These are phyloP conservation scores for Eupleurogrammus muticus DNA, from an alignment of 2,797 vertebrate genomes.

Conservation along the genomic window DNA sequence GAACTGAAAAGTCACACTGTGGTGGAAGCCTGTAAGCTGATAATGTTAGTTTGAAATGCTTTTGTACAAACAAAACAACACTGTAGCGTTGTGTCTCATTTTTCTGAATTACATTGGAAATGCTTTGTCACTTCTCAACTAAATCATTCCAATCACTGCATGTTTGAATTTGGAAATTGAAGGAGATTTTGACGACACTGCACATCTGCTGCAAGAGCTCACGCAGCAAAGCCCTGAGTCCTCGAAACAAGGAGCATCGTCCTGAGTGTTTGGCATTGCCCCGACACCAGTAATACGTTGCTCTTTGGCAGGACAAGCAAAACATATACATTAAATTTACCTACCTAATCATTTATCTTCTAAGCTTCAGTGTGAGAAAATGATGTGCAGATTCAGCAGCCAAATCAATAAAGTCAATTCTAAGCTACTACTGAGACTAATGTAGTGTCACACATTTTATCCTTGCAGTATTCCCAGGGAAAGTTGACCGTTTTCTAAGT, in stretches of 20 bases:
- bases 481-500: background rate
- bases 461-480: background rate
- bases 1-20: background rate
- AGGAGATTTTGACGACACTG: background rate
- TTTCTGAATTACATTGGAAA: too few relatives aligned
- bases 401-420: slow-evolving; percentile 36
- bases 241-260: slow-evolving; percentile 3
- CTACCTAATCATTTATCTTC: slow-evolving; percentile 25
- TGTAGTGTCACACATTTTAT: background rate
- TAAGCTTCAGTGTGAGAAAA: slow-evolving; percentile 9
- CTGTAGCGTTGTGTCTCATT: too few relatives aligned
- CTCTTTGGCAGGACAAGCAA: slow-evolving; percentile 29
- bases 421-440: background rate
- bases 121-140: too few relatives aligned
- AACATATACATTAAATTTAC: slow-evolving; percentile 31
- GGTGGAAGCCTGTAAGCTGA: background rate
- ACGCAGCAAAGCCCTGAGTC: background rate
- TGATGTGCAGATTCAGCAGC: slow-evolving; percentile 6
- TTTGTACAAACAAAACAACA: too few relatives aligned
- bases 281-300: slow-evolving; percentile 40
- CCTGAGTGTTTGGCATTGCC: background rate
- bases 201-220: background rate
- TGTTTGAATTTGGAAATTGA: too few relatives aligned
- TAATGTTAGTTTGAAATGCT: too few relatives aligned
- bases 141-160: too few relatives aligned